phyloP scores from a whole-genome alignment of 2,113 vertebrate genomes.

The Thryonomys swinderianus region DNA sequence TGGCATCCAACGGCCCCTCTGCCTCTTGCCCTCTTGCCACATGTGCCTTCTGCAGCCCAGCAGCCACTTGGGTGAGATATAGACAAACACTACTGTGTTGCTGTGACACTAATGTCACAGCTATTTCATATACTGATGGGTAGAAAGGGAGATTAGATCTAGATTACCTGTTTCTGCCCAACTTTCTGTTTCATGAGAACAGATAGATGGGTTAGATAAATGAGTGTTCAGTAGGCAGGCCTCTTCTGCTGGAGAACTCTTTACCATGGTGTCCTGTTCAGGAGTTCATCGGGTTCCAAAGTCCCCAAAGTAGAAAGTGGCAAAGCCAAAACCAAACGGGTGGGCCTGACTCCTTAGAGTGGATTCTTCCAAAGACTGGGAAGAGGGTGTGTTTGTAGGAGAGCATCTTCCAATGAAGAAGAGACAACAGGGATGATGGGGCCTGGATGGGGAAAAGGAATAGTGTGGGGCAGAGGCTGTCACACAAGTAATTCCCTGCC shows the following conservation, averaged over 20 bases:
- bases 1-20: fast-evolving
- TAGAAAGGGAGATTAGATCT: not conserved
- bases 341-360: not conserved
- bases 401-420: not conserved
- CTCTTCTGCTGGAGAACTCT: not conserved
- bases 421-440: too few species aligned
- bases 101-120: too few species aligned
- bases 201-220: too few species aligned
- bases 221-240: not conserved
- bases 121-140: not conserved
- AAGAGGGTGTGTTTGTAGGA: not conserved
- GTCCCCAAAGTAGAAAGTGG: not conserved
- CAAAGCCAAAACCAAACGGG: not conserved
- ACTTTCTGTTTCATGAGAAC: not conserved
- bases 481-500: not conserved
- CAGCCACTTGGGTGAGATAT: not conserved
- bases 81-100: fast-evolving
- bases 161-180: not conserved
- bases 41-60: too few species aligned
- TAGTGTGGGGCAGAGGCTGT: not conserved
- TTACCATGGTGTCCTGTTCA: not conserved
- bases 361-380: not conserved
- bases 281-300: not conserved
- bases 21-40: not conserved
- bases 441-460: not conserved